Evolutionary conservation across 2,888 invertebrate genomes (phyloP), one percentile per base, ranked within the genome.

Genomic region (Theristus sp.): DNA sequence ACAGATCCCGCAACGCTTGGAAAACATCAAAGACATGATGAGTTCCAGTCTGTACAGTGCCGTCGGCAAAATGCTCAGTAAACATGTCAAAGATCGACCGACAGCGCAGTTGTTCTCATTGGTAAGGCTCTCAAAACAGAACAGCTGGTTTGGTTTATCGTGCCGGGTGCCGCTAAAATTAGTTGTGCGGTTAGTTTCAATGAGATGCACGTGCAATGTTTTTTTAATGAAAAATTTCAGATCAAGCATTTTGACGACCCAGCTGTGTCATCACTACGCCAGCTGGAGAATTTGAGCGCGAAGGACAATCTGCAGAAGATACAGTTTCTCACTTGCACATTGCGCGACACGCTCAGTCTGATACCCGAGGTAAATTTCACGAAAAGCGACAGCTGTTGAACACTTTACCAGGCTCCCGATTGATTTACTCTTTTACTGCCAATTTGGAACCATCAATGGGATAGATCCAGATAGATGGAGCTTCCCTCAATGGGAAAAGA

Each of bases 241-340:
- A 74, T 77, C 64, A 77, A 78, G 65, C 78, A 77, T 67, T 80
- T 80, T 77, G 87, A 87, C 70, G 91, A 94, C 79, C 84, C 87
- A 56, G 84, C 87, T 31, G 87, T 94, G 61, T 85, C 86, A 68
- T 89, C 90, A 24, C 81, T 96, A 68, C 90, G 94, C 76, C 87
- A 87, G 73, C 79, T 96, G 67, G 94, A 96, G 75, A 85, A 87
- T 63, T 84, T 91, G 71, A 85, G 68, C 64, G 68, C 87, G 84
- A 89, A 90, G 76, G 89, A 91, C 74, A 84, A 87, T 0, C 82
- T 82, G 61, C 86, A 87, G 73, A 90, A 90, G 76, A 82, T 84
- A 22, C 85, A 88, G 73, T 94, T 93, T 78, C 90, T 89, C 76
- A 83, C 85, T 66, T 69, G 72, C 60, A 87, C 86, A 17, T 82